phyloP scores from a whole-genome alignment of 1,140 invertebrate genomes.

The Drosophila arawakana region DNA sequence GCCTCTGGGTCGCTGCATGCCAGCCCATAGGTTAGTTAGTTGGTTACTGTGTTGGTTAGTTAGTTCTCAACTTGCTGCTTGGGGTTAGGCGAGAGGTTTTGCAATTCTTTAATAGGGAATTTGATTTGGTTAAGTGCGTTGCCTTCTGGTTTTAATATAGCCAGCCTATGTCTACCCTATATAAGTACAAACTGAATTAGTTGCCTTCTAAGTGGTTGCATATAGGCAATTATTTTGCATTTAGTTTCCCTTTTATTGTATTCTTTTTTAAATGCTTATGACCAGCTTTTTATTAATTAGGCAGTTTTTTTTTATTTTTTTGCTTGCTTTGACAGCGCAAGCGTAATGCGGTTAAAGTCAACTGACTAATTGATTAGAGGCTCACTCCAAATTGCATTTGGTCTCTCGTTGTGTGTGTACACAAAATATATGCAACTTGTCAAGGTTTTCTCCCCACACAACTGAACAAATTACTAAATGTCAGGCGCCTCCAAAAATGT shows the following conservation, averaged over 20 bases:
- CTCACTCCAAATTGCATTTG: slow-evolving; percentile 30
- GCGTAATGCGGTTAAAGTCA: slow-evolving; percentile 56
- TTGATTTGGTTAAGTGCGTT: slow-evolving; percentile 81
- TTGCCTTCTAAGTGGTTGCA: slow-evolving; percentile 52
- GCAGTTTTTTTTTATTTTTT: slow-evolving; percentile 23
- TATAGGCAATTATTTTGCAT: slow-evolving; percentile 14
- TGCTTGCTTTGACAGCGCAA: slow-evolving; percentile 58
- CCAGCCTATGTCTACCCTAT: slow-evolving; percentile 28
- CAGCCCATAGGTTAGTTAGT: slow-evolving; percentile 42
- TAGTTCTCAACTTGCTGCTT: slow-evolving; percentile 17
- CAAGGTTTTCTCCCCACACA: slow-evolving; percentile 45
- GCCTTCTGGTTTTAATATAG: background rate
- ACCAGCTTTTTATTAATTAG: slow-evolving; percentile 75
- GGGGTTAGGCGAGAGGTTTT: slow-evolving; percentile 33
- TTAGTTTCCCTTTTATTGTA: slow-evolving; percentile 11
- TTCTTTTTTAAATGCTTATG: slow-evolving; percentile 12
- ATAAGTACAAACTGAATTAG: slow-evolving; percentile 67
- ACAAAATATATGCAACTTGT: background rate
- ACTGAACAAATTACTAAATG: slow-evolving; percentile 37
- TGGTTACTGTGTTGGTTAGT: slow-evolving; percentile 31
- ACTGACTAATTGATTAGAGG: slow-evolving; percentile 45
- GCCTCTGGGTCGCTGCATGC: slow-evolving; percentile 1
- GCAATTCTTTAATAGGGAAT: slow-evolving; percentile 74
- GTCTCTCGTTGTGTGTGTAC: background rate
- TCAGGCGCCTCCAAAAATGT: slow-evolving; percentile 44